Conservation (phyloP, 2,113 vertebrate species). For the Toxostoma redivivum region DNA sequence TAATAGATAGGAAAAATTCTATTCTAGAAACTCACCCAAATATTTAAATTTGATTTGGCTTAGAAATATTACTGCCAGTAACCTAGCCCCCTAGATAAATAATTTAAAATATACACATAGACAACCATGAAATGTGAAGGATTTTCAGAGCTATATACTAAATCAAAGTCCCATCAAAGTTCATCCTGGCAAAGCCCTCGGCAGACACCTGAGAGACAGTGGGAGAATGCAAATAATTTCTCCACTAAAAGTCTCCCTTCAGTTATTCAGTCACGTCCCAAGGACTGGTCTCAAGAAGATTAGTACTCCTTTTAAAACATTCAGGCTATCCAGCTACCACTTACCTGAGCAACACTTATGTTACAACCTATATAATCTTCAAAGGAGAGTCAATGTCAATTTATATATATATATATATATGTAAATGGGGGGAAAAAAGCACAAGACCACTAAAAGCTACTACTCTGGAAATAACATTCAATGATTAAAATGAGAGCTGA, state of each 20-base stretch:
- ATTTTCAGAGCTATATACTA: background rate
- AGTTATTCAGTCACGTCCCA: background rate
- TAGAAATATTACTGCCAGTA: background rate
- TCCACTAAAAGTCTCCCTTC: background rate
- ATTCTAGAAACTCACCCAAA: background rate
- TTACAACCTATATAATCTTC: background rate
- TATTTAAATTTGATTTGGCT: background rate
- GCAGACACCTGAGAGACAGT: background rate
- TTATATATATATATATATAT: background rate
- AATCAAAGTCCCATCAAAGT: background rate
- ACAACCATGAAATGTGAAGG: background rate
- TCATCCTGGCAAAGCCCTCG: background rate
- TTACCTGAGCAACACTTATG: background rate
- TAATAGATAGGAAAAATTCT: background rate
- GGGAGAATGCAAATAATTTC: background rate
- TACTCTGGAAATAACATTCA: background rate
- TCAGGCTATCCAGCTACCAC: background rate
- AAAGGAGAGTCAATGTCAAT: background rate
- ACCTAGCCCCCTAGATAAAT: background rate
- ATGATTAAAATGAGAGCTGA: background rate
- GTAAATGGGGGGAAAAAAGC: background rate
- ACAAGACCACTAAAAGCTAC: background rate
- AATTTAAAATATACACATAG: background rate
- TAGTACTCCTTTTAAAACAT: background rate
- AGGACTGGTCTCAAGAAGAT: background rate